A percentile compares a stretch with the other conserved stretches of the same genome.
phyloP scores from a whole-genome alignment of 2,888 invertebrate genomes.

The Erebia aethiops region DNA sequence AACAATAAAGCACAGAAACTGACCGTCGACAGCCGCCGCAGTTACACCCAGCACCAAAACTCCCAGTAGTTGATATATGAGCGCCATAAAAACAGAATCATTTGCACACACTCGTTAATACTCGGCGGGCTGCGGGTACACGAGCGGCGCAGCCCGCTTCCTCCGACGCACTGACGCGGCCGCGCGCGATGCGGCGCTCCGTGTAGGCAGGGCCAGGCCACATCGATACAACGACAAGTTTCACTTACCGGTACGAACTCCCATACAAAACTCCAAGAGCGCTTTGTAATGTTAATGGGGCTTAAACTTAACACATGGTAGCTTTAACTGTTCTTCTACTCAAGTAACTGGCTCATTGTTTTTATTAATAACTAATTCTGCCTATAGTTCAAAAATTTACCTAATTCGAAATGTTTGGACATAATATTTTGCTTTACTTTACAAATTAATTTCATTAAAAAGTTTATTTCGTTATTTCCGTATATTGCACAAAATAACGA shows the following conservation, averaged over 20 bases:
- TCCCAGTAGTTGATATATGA: conserved; percentile 85
- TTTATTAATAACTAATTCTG: background rate
- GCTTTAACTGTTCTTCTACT: background rate
- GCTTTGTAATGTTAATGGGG: background rate
- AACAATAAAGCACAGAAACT: conserved; percentile 58
- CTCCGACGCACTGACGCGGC: conserved; percentile 67
- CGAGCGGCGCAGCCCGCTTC: conserved; percentile 71
- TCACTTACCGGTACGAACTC: conserved; percentile 12
- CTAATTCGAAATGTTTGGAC: background rate
- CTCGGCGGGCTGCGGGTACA: conserved; percentile 77
- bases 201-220: conserved; percentile 23
- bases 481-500: too few species aligned
- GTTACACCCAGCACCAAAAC: conserved; percentile 83
- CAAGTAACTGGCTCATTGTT: background rate
- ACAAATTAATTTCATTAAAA: too few species aligned
- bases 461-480: too few species aligned
- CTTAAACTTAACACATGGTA: background rate
- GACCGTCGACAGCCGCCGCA: conserved; percentile 77
- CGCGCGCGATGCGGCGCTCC: conserved; percentile 34
- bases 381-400: background rate
- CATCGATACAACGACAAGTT: conserved; percentile 28
- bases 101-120: conserved; percentile 83
- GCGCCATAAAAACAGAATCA: conserved; percentile 90
- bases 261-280: background rate
- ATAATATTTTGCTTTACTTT: background rate